Evolutionary conservation across 2,888 invertebrate species (phyloP).

Genomic region (Anarsia innoxiella): DNA sequence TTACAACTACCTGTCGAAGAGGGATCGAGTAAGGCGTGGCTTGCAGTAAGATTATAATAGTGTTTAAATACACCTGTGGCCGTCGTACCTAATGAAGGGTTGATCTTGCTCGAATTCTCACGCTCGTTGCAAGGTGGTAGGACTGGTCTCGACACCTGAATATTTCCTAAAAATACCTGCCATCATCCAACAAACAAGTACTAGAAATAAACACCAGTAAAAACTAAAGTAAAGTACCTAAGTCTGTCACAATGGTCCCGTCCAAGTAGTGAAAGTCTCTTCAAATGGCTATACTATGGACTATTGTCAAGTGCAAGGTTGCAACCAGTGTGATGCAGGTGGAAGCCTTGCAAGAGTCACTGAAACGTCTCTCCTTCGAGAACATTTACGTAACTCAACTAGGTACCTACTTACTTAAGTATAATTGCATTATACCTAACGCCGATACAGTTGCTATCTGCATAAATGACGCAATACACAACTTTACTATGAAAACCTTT

Average conservation of each 20-base stretch:
- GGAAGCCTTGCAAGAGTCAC: slow-evolving; percentile 47
- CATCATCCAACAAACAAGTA: not conserved
- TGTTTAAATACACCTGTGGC: slow-evolving; percentile 45
- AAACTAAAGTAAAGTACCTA: too few relatives aligned
- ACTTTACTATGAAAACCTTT: too few relatives aligned
- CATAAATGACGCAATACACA: slow-evolving; percentile 21
- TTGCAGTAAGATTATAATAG: slow-evolving; percentile 32
- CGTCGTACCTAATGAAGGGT: slow-evolving; percentile 37
- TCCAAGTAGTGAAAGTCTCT: too few relatives aligned
- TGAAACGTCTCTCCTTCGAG: slow-evolving; percentile 35
- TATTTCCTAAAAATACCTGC: not conserved
- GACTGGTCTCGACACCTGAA: too few relatives aligned
- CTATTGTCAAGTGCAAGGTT: slow-evolving; percentile 15
- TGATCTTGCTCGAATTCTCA: slow-evolving; percentile 39
- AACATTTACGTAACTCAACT: slow-evolving; percentile 39
- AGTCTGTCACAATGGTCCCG: too few relatives aligned
- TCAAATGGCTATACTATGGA: not conserved
- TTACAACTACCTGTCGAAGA: slow-evolving; percentile 23
- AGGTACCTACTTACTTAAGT: too few relatives aligned
- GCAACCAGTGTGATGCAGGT: slow-evolving; percentile 24
- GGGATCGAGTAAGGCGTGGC: slow-evolving; percentile 34
- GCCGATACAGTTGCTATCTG: slow-evolving; percentile 31
- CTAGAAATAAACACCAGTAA: too few relatives aligned
- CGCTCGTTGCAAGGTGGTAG: slow-evolving; percentile 34
- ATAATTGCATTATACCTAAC: slow-evolving; percentile 59